These are phyloP conservation scores for Toxotes chatareus DNA, from an alignment of 2,113 vertebrate species.

Conservation along the genomic window DNA sequence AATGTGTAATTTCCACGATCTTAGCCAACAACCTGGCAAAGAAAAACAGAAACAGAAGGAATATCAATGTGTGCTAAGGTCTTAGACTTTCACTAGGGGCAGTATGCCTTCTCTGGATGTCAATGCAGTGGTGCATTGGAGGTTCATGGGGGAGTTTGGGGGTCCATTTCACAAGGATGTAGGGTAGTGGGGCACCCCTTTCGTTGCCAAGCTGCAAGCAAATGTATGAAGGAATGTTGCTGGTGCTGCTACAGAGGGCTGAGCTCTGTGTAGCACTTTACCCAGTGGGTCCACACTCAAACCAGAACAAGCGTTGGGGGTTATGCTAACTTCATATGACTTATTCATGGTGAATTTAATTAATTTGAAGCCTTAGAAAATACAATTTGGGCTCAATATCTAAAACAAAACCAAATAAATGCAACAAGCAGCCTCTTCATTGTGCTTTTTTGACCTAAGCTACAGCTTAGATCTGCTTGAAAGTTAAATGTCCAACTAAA, in stretches of 20 bases:
- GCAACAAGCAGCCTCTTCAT: no score
- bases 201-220: constrained; percentile 77
- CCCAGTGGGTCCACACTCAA: constrained; percentile 8
- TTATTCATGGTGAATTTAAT: constrained; percentile 40
- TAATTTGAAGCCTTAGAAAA: neutral
- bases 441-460: neutral
- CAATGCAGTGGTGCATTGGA: constrained; percentile 57
- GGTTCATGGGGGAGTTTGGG: constrained; percentile 14
- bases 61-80: constrained; percentile 32
- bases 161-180: constrained; percentile 71
- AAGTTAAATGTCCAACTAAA: neutral
- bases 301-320: neutral
- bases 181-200: constrained; percentile 80
- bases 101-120: constrained; percentile 24
- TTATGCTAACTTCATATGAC: constrained; percentile 24
- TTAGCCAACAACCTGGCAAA: constrained; percentile 24
- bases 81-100: constrained; percentile 38
- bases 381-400: neutral
- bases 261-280: constrained; percentile 7
- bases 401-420: constrained; percentile 1
- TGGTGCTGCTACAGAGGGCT: constrained; percentile 54
- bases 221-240: constrained; percentile 75
- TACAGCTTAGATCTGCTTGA: neutral
- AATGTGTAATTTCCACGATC: constrained; percentile 37
- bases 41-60: constrained; percentile 1